phyloP scores from a whole-genome alignment of 2,888 invertebrate species.

The Apamea monoglypha region DNA sequence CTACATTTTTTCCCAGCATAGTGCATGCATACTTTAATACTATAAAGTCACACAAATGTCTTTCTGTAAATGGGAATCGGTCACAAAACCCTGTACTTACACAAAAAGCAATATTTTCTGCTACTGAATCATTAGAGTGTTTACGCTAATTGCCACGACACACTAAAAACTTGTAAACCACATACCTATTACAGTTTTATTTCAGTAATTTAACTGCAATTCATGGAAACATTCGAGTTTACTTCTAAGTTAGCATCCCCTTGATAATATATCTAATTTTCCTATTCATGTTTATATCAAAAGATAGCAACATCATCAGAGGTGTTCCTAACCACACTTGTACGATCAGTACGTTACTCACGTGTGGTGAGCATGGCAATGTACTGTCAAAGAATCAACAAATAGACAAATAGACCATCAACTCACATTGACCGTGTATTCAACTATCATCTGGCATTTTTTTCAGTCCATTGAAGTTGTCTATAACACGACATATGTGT shows the following conservation, averaged over 20 bases:
- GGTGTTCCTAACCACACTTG: neutral
- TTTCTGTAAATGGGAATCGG: neutral
- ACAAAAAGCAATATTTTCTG: neutral
- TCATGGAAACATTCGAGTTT: constrained; percentile 26
- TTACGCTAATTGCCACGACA: neutral
- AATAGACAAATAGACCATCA: too few species aligned
- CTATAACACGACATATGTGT: neutral
- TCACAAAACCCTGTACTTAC: neutral
- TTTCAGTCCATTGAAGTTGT: neutral
- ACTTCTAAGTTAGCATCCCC: constrained; percentile 12
- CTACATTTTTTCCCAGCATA: neutral
- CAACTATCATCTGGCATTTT: neutral
- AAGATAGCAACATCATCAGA: neutral
- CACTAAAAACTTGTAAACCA: neutral
- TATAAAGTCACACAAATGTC: too few species aligned
- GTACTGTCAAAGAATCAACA: neutral
- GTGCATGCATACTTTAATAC: neutral
- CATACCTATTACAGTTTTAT: constrained; percentile 18
- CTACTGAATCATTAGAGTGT: constrained; percentile 14
- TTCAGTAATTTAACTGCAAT: constrained; percentile 18
- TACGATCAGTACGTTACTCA: constrained; percentile 1
- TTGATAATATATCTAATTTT: constrained; percentile 30
- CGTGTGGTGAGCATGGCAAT: neutral
- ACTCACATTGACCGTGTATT: neutral
- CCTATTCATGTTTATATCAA: constrained; percentile 30